phyloP scores from a whole-genome alignment of 2,888 invertebrate genomes.

The Brachypalpus laphriformis region DNA sequence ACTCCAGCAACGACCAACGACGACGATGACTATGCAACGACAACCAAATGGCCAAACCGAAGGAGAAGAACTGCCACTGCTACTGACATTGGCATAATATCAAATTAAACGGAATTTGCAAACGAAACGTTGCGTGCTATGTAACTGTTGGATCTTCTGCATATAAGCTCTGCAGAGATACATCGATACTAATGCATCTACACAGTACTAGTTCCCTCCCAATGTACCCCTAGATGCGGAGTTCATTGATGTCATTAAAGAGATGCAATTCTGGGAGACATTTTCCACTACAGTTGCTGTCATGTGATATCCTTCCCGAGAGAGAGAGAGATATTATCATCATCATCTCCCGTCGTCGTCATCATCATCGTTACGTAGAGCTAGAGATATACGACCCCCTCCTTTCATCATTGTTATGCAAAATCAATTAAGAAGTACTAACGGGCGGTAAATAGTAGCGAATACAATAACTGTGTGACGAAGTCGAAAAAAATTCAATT shows the following conservation, averaged over 20 bases:
- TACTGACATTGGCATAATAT: slow-evolving; percentile 63
- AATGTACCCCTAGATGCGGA: background rate
- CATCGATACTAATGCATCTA: slow-evolving; percentile 2
- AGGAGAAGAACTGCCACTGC: slow-evolving; percentile 38
- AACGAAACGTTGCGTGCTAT: slow-evolving; percentile 57
- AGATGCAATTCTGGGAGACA: slow-evolving; percentile 46
- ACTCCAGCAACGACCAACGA: background rate
- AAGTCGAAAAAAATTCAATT: slow-evolving; percentile 38
- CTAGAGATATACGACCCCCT: background rate
- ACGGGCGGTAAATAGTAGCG: slow-evolving; percentile 32
- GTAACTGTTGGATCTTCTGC: background rate
- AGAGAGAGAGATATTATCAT: slow-evolving; percentile 52
- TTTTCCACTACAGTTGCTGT: slow-evolving; percentile 45
- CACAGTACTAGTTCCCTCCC: background rate
- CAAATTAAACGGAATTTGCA: slow-evolving; percentile 57
- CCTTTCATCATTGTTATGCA: slow-evolving; percentile 43
- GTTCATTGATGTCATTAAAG: slow-evolving; percentile 67
- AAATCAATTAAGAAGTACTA: slow-evolving; percentile 59
- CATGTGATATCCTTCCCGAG: slow-evolving; percentile 60
- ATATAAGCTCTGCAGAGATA: background rate
- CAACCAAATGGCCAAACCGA: slow-evolving; percentile 10
- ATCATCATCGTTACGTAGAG: slow-evolving; percentile 25
- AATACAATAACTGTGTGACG: slow-evolving; percentile 40
- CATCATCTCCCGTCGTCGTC: slow-evolving; percentile 50
- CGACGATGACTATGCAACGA: background rate